A percentile compares a stretch with the other conserved stretches of the same genome.
These are phyloP conservation scores for Lepilemur septentrionalis DNA, from an alignment of 2,797 vertebrate genomes.

Conservation along the genomic window DNA sequence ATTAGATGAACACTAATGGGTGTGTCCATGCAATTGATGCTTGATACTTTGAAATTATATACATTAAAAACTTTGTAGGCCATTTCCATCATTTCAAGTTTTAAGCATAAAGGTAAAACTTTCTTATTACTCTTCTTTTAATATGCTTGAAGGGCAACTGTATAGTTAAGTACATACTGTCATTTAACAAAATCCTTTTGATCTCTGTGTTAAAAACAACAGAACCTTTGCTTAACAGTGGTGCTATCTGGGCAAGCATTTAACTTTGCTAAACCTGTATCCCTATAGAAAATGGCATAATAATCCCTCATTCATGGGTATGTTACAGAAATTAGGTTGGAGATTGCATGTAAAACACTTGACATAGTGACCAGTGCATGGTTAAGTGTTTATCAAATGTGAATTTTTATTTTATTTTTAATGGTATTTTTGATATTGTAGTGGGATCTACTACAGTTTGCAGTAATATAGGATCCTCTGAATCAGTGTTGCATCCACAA, in stretches of 20 bases:
- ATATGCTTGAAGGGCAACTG: background rate
- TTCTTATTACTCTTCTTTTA: slow-evolving; percentile 26
- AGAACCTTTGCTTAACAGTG: background rate
- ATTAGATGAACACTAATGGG: background rate
- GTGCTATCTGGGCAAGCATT: background rate
- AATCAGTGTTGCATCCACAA: background rate
- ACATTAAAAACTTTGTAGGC: background rate
- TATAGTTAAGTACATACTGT: background rate
- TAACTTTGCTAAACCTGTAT: background rate
- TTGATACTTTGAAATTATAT: slow-evolving; percentile 39
- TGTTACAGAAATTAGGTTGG: background rate
- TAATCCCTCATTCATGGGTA: background rate
- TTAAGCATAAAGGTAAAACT: background rate
- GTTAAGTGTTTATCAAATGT: background rate
- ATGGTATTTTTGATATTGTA: background rate
- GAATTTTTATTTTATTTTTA: background rate
- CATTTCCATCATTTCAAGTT: slow-evolving; percentile 20
- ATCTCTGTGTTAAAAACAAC: background rate
- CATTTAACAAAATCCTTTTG: background rate
- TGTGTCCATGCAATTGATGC: background rate
- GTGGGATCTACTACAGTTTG: background rate
- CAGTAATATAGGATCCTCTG: background rate
- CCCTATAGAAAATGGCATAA: background rate
- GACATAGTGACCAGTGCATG: background rate
- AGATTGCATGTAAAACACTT: background rate